Base-by-base conservation (phyloP, 2,113 vertebrate species). In the Empidonax alnorum region DNA sequence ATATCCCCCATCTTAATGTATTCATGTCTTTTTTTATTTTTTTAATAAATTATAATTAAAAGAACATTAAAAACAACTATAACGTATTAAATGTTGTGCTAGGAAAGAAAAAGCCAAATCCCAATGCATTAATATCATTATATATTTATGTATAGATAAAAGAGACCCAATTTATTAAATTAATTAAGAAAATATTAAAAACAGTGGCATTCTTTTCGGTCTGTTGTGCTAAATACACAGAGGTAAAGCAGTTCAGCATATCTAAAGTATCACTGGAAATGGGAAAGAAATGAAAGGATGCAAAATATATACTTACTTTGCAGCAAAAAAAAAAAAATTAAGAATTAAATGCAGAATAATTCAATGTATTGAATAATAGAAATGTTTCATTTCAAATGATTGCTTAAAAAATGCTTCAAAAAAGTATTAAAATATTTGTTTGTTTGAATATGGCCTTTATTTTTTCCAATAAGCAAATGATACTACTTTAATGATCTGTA, bases 161-260 rank as follows among this genome's bases (percentile, higher is more conserved):
- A 50, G 2, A 75, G 1, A 3, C 5, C 1, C 0, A 27, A 33
- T 41, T 41, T 30, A 69, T 42, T 74, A 33, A 13, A 4, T n/a
- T 76, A 33, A 66, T 62, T 61, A 62, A 47, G 18, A 77, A 77
- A 78, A 52, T 33, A 33, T 16, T 56, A 22, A 27, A 69, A 92
- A 39, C 33, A 58, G 2, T 58, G 49, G 1, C 10, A 77, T 39
- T n/a, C 7, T 75, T 92, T 84, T 71, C 10, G 71, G 11, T 78
- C 13, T 53, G 2, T 82, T 75, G 17, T 67, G 9, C 15, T 79
- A 58, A 75, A 79, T 68, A 41, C 7, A 46, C 16, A 52, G 53
- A 56, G 5, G 6, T 61, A 27, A 79, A 85, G 12, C 7, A 61
- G 25, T 39, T 67, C n/a, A 46, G 21, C 21, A 30, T 18, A 69